These are phyloP conservation scores for Forficula auricularia DNA, from an alignment of 1,140 invertebrate genomes.

Conservation along the genomic window DNA sequence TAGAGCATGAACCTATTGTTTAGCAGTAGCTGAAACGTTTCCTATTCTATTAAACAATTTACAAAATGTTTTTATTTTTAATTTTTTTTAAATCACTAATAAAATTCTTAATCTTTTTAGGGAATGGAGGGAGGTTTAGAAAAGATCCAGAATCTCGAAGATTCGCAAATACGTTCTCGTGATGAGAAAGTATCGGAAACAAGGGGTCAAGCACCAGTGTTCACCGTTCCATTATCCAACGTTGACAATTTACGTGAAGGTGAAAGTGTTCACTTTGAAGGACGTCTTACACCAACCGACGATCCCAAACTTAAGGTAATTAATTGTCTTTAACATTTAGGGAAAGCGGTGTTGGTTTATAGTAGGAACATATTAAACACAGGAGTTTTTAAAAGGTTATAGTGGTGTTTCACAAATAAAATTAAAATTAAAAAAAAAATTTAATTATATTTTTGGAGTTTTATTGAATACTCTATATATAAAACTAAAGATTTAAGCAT, in stretches of 20 bases:
- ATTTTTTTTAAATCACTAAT: constrained; percentile 3
- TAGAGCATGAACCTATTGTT: neutral
- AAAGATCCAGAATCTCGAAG: constrained; percentile 83
- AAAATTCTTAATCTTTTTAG: constrained; percentile 28
- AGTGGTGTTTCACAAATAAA: too few relatives aligned
- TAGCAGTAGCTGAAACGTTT: neutral
- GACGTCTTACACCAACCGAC: constrained; percentile 74
- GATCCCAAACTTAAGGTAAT: constrained; percentile 77
- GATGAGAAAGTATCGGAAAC: constrained; percentile 51
- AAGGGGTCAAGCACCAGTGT: constrained; percentile 67
- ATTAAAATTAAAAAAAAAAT: too few relatives aligned
- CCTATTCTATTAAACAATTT: constrained; percentile 1
- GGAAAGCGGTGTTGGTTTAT: too few relatives aligned
- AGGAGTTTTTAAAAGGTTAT: too few relatives aligned
- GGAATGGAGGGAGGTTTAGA: constrained; percentile 85
- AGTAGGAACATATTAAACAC: too few relatives aligned
- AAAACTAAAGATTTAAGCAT: too few relatives aligned
- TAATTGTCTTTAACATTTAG: too few relatives aligned
- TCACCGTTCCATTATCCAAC: constrained; percentile 76
- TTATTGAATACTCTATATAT: too few relatives aligned
- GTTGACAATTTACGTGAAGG: constrained; percentile 70
- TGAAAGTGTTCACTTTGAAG: constrained; percentile 89
- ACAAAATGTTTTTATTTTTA: constrained; percentile 11
- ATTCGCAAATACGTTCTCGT: constrained; percentile 53
- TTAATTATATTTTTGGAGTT: too few relatives aligned